Evolutionary conservation across 1,140 invertebrate genomes (phyloP), one percentile per base, ranked within the genome.

Genomic region (Papilio polytes): DNA sequence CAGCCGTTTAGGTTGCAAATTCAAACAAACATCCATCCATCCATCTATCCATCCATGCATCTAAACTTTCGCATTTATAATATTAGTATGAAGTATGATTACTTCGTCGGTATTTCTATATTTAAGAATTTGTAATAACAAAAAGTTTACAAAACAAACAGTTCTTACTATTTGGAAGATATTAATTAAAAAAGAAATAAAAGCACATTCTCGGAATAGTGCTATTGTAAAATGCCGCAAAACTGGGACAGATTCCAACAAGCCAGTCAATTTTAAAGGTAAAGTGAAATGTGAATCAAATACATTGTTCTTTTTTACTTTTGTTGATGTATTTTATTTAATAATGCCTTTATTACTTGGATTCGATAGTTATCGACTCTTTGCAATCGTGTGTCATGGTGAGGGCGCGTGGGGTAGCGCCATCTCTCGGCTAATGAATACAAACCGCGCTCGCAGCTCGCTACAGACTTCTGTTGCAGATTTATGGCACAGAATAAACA

Each of bases 401-500:
- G 18, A 80, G 26, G n/a, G 26, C 73, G 70, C 80, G 77, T 66
- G 78, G 81, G 80, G 10, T 12, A 26, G 22, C 13, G 63, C 63
- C 53, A 56, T 78, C 84, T 78, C 41, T 51, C 76, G 56, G 63
- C 83, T 87, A 87, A 87, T 85, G 83, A 87, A 85, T 83, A 87
- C 86, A 83, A 85, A 83, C 86, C 84, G 84, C 83, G 76, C 81
- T 78, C 70, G 13, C 78, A 59, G 36, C 22, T 41, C 72, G 72
- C 72, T 9, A n/a, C 22, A n/a, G 20, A 2, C 46, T 2, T 31
- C 74, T 51, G 73, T 74, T 41, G 31, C 6, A 46, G 73, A 48
- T 46, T 74, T 48, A 48, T 20, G 46, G 12, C 44, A 76, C 22
- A 31, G 74, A 51, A 8, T 46, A 53, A 15, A 31, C 15, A 70